Evolutionary conservation across 2,797 vertebrate genomes (phyloP).

Genomic region (Spondyliosoma cantharus): DNA sequence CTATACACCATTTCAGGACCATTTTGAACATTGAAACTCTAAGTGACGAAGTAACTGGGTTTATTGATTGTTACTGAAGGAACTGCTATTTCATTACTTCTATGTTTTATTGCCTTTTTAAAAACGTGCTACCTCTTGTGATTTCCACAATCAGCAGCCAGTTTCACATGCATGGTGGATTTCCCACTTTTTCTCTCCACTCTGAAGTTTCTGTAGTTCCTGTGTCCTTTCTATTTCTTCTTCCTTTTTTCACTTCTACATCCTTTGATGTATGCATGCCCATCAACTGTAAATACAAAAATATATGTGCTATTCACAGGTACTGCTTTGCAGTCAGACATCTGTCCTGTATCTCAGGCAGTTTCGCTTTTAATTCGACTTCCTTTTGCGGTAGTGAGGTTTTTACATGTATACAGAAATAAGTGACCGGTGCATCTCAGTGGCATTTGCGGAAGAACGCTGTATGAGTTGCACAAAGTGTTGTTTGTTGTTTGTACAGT

Average conservation of each 20-base stretch:
- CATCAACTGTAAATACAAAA: not conserved
- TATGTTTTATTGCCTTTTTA: not conserved
- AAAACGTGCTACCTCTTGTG: not conserved
- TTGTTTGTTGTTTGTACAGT: not conserved
- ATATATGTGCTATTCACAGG: not conserved
- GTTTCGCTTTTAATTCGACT: conserved; percentile 11
- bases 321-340: not conserved
- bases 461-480: not conserved
- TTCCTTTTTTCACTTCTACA: conserved; percentile 32
- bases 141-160: not conserved
- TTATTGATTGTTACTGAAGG: not conserved
- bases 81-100: not conserved
- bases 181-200: not conserved
- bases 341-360: not conserved
- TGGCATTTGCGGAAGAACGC: not conserved
- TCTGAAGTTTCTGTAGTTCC: conserved; percentile 30
- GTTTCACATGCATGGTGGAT: not conserved
- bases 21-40: not conserved
- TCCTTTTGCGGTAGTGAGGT: conserved; percentile 34
- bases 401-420: conserved; percentile 25
- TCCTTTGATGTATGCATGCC: not conserved
- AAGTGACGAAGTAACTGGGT: not conserved
- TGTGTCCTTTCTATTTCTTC: conserved; percentile 8
- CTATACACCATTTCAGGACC: too few species aligned
- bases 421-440: not conserved